Conservation (phyloP, 2,113 vertebrate species). For the Pseudopodoces humilis region DNA sequence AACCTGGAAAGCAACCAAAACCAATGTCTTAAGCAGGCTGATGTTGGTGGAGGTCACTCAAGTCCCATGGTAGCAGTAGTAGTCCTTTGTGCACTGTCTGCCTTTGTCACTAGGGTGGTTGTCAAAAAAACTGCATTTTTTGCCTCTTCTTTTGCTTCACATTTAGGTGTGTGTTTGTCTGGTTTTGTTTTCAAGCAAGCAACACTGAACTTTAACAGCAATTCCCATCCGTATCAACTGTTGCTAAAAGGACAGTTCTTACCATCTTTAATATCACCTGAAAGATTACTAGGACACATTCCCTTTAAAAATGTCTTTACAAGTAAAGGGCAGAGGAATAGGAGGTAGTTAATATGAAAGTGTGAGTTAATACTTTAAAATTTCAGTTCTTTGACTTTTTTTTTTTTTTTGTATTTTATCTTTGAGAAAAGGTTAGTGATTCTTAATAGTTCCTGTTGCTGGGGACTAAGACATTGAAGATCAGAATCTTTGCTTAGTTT, state of each 20-base stretch:
- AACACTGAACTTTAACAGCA: neutral
- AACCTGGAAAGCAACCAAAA: neutral
- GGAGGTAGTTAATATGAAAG: neutral
- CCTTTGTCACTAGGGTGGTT: neutral
- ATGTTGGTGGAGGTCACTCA: neutral
- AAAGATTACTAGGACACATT: neutral
- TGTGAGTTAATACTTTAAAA: neutral
- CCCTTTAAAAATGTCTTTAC: neutral
- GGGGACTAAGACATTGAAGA: neutral
- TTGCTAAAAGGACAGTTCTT: neutral
- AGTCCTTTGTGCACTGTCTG: neutral
- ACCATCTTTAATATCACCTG: neutral
- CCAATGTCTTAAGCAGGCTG: neutral
- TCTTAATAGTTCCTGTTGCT: neutral
- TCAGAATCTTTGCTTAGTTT: neutral
- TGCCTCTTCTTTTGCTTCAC: neutral
- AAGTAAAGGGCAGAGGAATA: neutral
- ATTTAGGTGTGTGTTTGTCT: neutral
- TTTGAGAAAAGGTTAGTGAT: constrained; percentile 1
- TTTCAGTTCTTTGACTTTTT: neutral
- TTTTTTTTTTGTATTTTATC: neutral
- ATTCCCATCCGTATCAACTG: neutral
- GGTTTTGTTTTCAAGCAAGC: neutral
- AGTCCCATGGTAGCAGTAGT: neutral
- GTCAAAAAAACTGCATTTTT: neutral